Evolutionary conservation across 1,140 invertebrate genomes (phyloP), one percentile per base, ranked within the genome.

Genomic region (Augochlora pura): DNA sequence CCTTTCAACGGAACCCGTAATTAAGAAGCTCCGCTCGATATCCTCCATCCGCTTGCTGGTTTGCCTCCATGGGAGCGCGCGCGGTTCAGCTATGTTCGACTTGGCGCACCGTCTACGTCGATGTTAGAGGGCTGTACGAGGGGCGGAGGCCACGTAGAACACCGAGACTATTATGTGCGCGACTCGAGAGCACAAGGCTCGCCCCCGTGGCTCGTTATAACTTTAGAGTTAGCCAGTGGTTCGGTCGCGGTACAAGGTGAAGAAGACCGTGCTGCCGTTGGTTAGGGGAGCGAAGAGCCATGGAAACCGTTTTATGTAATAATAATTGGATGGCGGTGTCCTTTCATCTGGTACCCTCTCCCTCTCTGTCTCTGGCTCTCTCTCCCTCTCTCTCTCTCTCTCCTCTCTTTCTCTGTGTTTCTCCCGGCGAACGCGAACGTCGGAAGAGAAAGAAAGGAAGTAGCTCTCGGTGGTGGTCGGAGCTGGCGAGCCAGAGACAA

Each of bases 251-350:
- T 79, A 77, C 74, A 90, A 89, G 88, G 87, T 88, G 86, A 90
- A 90, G 90, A 89, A 85, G 86, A 88, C 82, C 66, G 71, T 75
- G 86, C 64, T 62, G 49, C 66, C 65, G 77, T 54, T 77, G 74
- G 82, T 78, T 82, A 77, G 69, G 79, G 69, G 81, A 84, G 80
- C 69, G 67, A 77, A 86, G 88, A 82, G 86, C 88, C 68, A 62
- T 86, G 82, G 87, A 87, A 87, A 88, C 74, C 86, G 86, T 92
- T 91, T 92, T 89, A 91, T 90, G 87, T 90, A 90, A 91, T 91
- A 90, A 89, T 91, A 91, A 91, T 92, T 92, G 91, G 91, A 91
- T 88, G 88, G 87, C 91, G 90, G 91, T 89, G 82, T 91, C 90
- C 90, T 92, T 91, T 91, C 90, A 91, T 92, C 90, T 83, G 71